These are phyloP conservation scores for Aphidius gifuensis DNA, from an alignment of 1,140 invertebrate species.

Conservation along the genomic window DNA sequence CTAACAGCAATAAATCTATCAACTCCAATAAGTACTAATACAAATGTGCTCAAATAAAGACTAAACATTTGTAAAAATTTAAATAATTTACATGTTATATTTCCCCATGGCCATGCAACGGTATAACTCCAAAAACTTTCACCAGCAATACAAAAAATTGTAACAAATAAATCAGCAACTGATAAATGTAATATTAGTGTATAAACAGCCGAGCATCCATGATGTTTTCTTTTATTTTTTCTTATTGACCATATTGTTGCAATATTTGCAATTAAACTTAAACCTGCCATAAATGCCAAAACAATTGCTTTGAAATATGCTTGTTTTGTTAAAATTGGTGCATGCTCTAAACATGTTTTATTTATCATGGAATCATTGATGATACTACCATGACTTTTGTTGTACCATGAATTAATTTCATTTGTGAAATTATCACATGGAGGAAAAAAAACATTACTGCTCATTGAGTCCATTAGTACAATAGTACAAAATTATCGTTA, in stretches of 20 bases:
- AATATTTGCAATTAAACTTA: conserved; percentile 72
- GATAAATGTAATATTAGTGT: conserved; percentile 73
- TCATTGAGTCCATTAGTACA: no score
- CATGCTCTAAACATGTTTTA: conserved; percentile 60
- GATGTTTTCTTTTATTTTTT: conserved; percentile 57
- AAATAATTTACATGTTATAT: conserved; percentile 74
- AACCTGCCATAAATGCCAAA: conserved; percentile 63
- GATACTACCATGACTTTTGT: background rate
- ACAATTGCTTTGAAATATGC: conserved; percentile 64
- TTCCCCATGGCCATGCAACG: conserved; percentile 76
- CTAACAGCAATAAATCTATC: conserved; percentile 78
- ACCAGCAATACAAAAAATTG: conserved; percentile 74
- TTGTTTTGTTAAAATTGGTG: conserved; percentile 60
- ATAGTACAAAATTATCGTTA: no score
- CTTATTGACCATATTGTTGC: conserved; percentile 72
- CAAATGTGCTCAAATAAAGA: conserved; percentile 79
- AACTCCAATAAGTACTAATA: conserved; percentile 76
- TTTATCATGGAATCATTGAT: conserved; percentile 35
- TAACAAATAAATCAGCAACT: conserved; percentile 73
- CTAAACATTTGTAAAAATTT: conserved; percentile 81
- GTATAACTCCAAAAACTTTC: conserved; percentile 78
- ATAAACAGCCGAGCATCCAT: conserved; percentile 70
- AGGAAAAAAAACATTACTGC: no score
- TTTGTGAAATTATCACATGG: no score
- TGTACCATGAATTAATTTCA: background rate